Conservation (phyloP, 1,140 invertebrate genomes). For the Halesus radiatus region DNA sequence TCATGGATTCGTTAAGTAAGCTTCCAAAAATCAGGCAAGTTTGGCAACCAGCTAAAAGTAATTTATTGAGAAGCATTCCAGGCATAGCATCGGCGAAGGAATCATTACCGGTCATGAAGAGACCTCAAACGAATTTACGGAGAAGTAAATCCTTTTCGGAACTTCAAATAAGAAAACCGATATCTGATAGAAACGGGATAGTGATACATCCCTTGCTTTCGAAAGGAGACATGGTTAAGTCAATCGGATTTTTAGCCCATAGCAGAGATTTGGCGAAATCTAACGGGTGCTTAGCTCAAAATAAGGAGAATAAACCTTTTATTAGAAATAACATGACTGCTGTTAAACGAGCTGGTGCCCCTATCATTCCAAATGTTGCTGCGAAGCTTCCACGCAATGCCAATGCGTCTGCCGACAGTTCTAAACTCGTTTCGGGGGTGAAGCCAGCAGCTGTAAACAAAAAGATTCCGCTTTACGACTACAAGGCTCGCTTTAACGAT, state of each 20-base stretch:
- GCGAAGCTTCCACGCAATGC: slow-evolving; percentile 40
- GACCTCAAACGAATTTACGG: slow-evolving; percentile 28
- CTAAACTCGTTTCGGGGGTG: background rate
- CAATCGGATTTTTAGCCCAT: background rate
- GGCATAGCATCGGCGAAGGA: slow-evolving; percentile 9
- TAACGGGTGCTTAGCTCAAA: slow-evolving; percentile 6
- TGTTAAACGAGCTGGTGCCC: slow-evolving; percentile 26
- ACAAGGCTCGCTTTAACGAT: slow-evolving; percentile 64
- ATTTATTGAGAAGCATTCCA: slow-evolving; percentile 33
- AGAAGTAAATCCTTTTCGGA: slow-evolving; percentile 51
- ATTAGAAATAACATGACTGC: background rate
- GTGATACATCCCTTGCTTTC: slow-evolving; percentile 42
- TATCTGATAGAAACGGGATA: slow-evolving; percentile 44
- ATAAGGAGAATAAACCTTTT: slow-evolving; percentile 49
- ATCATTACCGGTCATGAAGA: slow-evolving; percentile 16
- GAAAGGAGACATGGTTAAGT: slow-evolving; percentile 20
- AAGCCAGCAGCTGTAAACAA: slow-evolving; percentile 17
- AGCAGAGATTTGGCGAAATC: too few relatives aligned
- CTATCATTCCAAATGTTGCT: background rate
- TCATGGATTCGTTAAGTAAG: slow-evolving; percentile 42
- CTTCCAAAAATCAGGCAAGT: slow-evolving; percentile 32
- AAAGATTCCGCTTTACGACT: slow-evolving; percentile 65
- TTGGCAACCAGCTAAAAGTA: slow-evolving; percentile 42
- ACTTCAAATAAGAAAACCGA: slow-evolving; percentile 38
- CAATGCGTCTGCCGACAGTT: background rate